Base-by-base conservation (phyloP, 2,888 invertebrate species). In the Leptinotarsa tumamoca region DNA sequence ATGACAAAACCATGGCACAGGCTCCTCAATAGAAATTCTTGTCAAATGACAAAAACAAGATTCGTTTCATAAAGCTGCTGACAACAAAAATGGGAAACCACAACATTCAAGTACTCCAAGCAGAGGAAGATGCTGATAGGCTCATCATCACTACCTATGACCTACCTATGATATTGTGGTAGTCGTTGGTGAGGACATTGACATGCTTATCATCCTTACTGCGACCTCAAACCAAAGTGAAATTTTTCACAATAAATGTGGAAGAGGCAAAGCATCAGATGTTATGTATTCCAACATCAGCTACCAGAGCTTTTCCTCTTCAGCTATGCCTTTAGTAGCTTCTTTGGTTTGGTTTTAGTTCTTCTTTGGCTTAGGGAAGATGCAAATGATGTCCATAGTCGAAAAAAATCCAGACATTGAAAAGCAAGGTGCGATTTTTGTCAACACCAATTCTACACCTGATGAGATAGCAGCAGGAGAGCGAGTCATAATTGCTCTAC, bases 401-500 rank as follows among this genome's bases (percentile, higher is more conserved):
- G 73, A n/a, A 73, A 68, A 73, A 73, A 18, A 68, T 73, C 51
- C 63, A 63, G 68, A 73, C 56, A 61, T 70, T 67, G 74, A 70
- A 56, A 71, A 69, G 66, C 18, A 73, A 52, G 69, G 58, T 72
- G 67, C 73, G 63, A 73, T 73, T 68, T 69, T 68, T 74, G 33
- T 66, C 69, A 52, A 73, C 73, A 63, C 63, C 68, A 73, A 68
- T 68, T 73, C 73, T 73, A 61, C 73, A 73, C 73, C 66, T 73
- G 73, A 73, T 54, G 58, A 69, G 69, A 73, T 69, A 61, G 73
- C 69, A 63, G 71, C 63, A 63, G 71, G 63, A 71, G 71, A 21
- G 21, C 21, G 21, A 21, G 21, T 21, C 21, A 21, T 21, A 21
- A 21, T 21, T 21, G 21, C 21, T 21, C 21, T 21, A 21, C 21